Evolutionary conservation across 2,888 invertebrate species (phyloP).

Genomic region (Hermaeophaga mercurialis): DNA sequence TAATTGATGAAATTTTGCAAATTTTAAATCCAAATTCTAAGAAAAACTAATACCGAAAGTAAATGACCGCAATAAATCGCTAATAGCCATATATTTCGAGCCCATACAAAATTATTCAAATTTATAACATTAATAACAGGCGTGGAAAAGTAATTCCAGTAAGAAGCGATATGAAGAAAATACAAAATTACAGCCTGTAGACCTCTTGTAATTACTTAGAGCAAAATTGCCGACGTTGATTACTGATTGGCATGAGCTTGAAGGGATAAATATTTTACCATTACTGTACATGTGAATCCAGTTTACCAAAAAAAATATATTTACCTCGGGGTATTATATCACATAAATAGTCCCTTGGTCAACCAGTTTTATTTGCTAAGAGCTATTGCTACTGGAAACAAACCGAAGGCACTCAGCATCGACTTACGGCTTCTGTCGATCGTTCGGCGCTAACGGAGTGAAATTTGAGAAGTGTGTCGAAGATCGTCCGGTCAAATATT

Average conservation of each 20-base stretch:
- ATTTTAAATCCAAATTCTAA: too few relatives aligned
- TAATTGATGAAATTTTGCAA: too few relatives aligned
- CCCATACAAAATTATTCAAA: conserved; percentile 26
- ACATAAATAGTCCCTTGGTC: conserved; percentile 44
- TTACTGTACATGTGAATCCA: conserved; percentile 45
- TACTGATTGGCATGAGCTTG: conserved; percentile 47
- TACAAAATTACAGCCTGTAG: conserved; percentile 39
- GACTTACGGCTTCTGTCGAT: conserved; percentile 33
- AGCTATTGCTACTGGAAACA: conserved; percentile 54
- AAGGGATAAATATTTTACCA: conserved; percentile 46
- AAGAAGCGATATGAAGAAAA: conserved; percentile 41
- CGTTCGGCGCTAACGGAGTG: conserved; percentile 17
- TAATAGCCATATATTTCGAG: conserved; percentile 25
- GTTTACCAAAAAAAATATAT: conserved; percentile 37
- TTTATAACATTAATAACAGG: conserved; percentile 29
- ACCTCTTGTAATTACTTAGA: conserved; percentile 42
- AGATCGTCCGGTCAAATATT: conserved; percentile 40
- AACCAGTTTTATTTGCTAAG: conserved; percentile 53
- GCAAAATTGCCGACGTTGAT: conserved; percentile 49
- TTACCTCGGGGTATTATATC: conserved; percentile 31
- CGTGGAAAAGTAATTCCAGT: conserved; percentile 25
- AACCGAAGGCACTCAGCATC: conserved; percentile 40
- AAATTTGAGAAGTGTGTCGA: conserved; percentile 33
- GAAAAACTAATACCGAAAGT: too few relatives aligned
- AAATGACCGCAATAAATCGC: conserved; percentile 22